A percentile compares a stretch with the other conserved stretches of the same genome.
These are phyloP conservation scores for Hydrocynus forskahlii DNA, from an alignment of 2,797 vertebrate species.

Conservation along the genomic window DNA sequence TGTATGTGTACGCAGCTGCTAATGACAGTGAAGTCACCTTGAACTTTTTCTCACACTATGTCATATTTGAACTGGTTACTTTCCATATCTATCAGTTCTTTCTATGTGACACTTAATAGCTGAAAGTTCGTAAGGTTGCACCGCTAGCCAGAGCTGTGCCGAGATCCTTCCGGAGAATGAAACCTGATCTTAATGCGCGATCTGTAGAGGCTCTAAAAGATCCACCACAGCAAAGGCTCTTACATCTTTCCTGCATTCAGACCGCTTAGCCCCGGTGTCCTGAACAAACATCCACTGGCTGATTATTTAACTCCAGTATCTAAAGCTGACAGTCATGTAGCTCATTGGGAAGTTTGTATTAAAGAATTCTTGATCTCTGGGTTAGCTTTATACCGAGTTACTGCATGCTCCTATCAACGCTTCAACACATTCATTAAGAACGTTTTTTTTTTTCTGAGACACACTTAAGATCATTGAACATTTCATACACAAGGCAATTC, in stretches of 20 bases:
- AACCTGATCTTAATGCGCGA: background rate
- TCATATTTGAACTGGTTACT: too few species aligned
- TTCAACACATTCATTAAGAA: background rate
- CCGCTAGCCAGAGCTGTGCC: too few species aligned
- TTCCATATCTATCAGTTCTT: too few species aligned
- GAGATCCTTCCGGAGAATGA: background rate
- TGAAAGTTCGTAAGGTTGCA: too few species aligned
- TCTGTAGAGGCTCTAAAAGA: background rate
- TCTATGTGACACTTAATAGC: too few species aligned
- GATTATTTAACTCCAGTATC: background rate
- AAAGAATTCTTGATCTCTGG: background rate
- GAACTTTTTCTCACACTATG: too few species aligned
- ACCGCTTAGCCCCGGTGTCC: background rate
- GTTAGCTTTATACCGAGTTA: too few species aligned
- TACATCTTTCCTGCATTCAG: background rate
- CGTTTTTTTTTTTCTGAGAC: too few species aligned
- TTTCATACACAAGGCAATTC: too few species aligned
- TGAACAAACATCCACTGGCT: background rate
- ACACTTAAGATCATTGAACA: background rate
- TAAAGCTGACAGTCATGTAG: background rate
- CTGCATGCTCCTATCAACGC: background rate
- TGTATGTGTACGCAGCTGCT: too few species aligned
- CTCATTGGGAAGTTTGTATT: background rate
- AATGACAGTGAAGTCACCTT: too few species aligned
- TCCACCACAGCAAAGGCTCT: background rate